Base-by-base conservation (phyloP, 2,113 vertebrate species). In the Trogon surrucura region DNA sequence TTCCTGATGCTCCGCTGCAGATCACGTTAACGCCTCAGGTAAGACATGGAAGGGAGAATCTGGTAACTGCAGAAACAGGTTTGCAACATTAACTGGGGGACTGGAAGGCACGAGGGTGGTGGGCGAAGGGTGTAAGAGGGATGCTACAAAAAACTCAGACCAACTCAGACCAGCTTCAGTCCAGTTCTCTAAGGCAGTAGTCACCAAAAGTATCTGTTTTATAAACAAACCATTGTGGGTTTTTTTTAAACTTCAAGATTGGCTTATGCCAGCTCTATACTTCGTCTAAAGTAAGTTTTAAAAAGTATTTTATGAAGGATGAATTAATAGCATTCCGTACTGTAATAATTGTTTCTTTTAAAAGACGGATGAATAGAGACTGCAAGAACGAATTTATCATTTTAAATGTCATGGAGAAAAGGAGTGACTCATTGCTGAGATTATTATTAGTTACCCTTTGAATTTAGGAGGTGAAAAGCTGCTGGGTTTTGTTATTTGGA, bases 1-100 rank as follows among this genome's bases (percentile, higher is more conserved):
- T 99, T 90, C 99, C 99, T 1, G 99, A 99, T 29, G 98, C 99
- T 54, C 98, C 99, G 1, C 98, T 99, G 96, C 99, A 99, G 85
- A 98, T 99, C 45, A 98, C 98, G 0, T 94, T 99, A 22, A 99
- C 98, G 3, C 99, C 99, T 53, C 99, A 99, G 99, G 99, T 99
- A 97, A 97, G 97, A 51, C 77, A 41, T 4, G 22, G 13, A 56
- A 72, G 38, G 75, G 77, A 62, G 67, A 54, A 32, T 19, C 12
- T 30, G 69, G 27, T 54, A 54, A 2, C 47, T 17, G 50, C 56
- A 34, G 47, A 16, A 80, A 12, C 7, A 6, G 18, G 61, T 11
- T 11, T 62, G 32, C 21, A 79, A 4, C 1, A 0, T 29, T 8
- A 12, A 12, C 7, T 77, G 18, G 57, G 41, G 74, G 65, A 27